Base-by-base conservation (phyloP, 2,797 vertebrate genomes). In the Scarus forsteni region DNA sequence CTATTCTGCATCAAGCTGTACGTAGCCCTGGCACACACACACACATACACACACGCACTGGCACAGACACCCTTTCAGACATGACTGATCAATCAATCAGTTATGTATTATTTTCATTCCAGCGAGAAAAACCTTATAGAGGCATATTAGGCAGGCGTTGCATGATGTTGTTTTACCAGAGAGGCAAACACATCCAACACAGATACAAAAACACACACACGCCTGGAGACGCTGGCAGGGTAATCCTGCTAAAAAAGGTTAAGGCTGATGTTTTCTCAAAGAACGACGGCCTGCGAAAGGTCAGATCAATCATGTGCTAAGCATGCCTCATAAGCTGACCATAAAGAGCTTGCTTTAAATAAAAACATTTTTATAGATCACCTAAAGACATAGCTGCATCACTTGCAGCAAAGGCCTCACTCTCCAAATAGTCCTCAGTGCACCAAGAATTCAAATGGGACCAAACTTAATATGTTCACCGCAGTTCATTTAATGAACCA, bases 301-400 rank as follows among this genome's bases (percentile, higher is more conserved):
- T 94, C 92, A 93, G 90, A 92, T 94, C 93, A 93, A 94, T 95
- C 92, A 92, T 88, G 75, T 86, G 85, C 88, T 93, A 94, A 94
- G 87, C 91, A 93, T 92, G 85, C 84, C 83, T 89, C 81, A 77
- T 92, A 93, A 91, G 89, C 87, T 93, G 94, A 94, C 91, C 86
- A 92, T 94, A 94, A 93, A 92, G 87, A 83, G 78, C 91, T 93
- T 94, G 92, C 93, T 94, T 94, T 93, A 94, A 94, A 94, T 94
- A 93, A 94, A 93, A 94, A 92, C 90, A 85, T 92, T 94, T n/a
- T 93, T 93, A 94, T 93, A 93, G 93, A 93, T 94, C 91, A 92
- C 87, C 91, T 94, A 89, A 93, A 93, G 87, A 93, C 92, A 91
- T 91, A 92, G 92, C 80, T 68, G 84, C 78, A 81, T 61, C 79